Base-by-base conservation (phyloP, 2,113 vertebrate genomes). In the Zonotrichia leucophrys region DNA sequence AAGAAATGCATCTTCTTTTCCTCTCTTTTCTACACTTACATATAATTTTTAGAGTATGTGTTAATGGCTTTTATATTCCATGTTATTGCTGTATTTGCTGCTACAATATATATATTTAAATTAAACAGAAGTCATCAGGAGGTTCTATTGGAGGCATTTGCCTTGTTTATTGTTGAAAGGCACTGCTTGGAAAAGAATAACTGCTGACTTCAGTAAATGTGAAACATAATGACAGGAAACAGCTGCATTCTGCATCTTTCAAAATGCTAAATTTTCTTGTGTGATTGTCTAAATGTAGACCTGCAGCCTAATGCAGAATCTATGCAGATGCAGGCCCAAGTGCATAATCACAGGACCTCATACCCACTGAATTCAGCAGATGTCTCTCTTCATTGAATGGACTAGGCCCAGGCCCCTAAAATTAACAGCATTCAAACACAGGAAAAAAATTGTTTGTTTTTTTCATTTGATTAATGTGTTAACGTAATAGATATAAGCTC, bases 121-220 rank as follows among this genome's bases (percentile, higher is more conserved):
- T 96, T 87, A 94, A 96, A 93, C 64, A 97, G 92, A 87, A 95
- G 88, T 91, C 87, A 97, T 89, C 92, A 93, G 64, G 82, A 90
- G 86, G 49, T 81, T 92, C 91, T 85, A 39, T 72, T 96, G 88
- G 76, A 93, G 95, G 92, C 78, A 94, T 89, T 94, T 90, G 87
- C 94, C 87, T 95, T 89, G 92, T 94, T 96, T 90, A 94, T 92
- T 91, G 85, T 82, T 87, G 93, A 94, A 91, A 97, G 60, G 72
- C 70, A 1, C 88, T 92, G 90, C 88, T 93, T 93, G 68, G 55
- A 93, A 93, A 97, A 96, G 93, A 95, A 50, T 91, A 94, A 95
- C 90, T 96, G 96, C 96, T 97, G 96, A 96, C 96, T 97, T 90
- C 87, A 93, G 92, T 93, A 94, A 95, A 97, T 92, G 89, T 67